phyloP scores from a whole-genome alignment of 37 sponge, comb jelly and placozoan genomes.

The Ianthella basta region DNA sequence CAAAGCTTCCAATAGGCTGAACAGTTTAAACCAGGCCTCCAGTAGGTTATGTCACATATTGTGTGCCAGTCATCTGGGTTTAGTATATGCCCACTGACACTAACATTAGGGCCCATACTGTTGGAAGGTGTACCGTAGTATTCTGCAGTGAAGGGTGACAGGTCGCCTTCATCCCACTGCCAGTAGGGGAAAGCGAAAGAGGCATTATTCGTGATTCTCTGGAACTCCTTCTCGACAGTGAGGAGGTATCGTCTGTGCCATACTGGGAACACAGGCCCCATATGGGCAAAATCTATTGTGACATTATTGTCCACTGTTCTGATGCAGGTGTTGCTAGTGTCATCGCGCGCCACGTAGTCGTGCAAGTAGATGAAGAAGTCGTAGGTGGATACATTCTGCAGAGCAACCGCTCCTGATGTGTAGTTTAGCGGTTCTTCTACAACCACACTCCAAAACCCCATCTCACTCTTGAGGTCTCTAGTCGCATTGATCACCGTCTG shows the following conservation, averaged over 20 bases:
- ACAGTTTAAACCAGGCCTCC: neutral
- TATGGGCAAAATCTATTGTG: constrained; percentile 25
- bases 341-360: neutral
- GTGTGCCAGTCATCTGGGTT: constrained; percentile 31
- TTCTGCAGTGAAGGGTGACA: neutral
- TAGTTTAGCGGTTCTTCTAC: constrained; percentile 33
- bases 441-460: neutral
- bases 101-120: neutral
- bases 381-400: constrained; percentile 45
- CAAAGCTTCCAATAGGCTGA: neutral
- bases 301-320: neutral
- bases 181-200: constrained; percentile 41
- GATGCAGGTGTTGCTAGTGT: neutral
- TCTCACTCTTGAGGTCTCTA: neutral
- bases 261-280: constrained; percentile 27
- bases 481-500: neutral
- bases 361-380: constrained; percentile 32
- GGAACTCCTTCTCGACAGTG: constrained; percentile 34
- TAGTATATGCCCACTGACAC: neutral
- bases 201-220: constrained; percentile 8
- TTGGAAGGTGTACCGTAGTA: constrained; percentile 16
- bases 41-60: constrained; percentile 28
- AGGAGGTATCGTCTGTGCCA: constrained; percentile 41
- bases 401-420: neutral
- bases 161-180: constrained; percentile 25